Evolutionary conservation across 2,888 invertebrate species (phyloP).

Genomic region (Augiades crinisus): DNA sequence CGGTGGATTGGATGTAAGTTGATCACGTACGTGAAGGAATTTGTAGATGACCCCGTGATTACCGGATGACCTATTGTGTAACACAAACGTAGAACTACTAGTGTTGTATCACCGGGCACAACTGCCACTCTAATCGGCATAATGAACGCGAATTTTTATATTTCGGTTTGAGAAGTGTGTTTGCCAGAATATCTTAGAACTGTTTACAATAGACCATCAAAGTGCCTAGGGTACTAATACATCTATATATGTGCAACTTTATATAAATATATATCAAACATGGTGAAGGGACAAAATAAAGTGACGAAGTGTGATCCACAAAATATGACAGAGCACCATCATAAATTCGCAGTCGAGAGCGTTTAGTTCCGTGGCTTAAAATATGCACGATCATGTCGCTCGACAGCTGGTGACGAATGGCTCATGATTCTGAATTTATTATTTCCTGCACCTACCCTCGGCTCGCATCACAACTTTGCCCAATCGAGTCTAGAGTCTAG

Average conservation of each 20-base stretch:
- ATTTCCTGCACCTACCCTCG: conserved; percentile 21
- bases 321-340: conserved; percentile 28
- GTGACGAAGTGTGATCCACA: conserved; percentile 12
- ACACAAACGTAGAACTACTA: neutral
- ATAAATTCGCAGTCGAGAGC: conserved; percentile 27
- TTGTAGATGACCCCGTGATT: conserved; percentile 4
- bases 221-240: no score
- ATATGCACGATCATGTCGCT: conserved; percentile 29
- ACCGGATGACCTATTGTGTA: conserved; percentile 6
- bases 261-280: no score
- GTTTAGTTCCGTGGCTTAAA: conserved; percentile 29
- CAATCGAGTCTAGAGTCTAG: neutral
- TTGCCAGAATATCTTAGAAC: no score
- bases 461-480: neutral
- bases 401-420: conserved; percentile 30
- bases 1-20: neutral
- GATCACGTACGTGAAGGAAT: conserved; percentile 11
- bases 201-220: no score
- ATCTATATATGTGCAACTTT: no score
- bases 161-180: no score
- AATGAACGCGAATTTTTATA: no score
- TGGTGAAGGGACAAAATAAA: neutral
- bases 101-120: neutral
- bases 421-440: conserved; percentile 29
- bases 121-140: no score